phyloP scores from a whole-genome alignment of 2,888 invertebrate species.

The Megamerina dolium region DNA sequence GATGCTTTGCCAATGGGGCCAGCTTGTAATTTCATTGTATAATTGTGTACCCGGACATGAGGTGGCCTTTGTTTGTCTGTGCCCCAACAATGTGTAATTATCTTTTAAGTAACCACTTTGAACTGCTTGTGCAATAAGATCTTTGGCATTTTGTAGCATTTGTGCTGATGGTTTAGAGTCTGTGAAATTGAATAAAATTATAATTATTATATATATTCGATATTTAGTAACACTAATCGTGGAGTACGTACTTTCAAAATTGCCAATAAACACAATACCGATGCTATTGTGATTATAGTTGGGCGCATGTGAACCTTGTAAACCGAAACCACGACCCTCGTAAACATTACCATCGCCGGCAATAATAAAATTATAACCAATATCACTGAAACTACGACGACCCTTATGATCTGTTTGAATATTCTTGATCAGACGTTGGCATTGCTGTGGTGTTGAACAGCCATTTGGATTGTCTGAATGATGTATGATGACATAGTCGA shows the following conservation, averaged over 20 bases:
- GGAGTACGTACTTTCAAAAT: conserved; percentile 32
- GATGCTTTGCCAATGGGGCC: conserved; percentile 53
- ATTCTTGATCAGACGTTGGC: conserved; percentile 55
- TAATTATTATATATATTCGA: not conserved
- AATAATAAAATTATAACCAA: conserved; percentile 67
- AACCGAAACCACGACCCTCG: conserved; percentile 65
- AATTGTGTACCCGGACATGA: conserved; percentile 63
- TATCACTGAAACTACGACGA: conserved; percentile 59
- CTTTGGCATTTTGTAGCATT: conserved; percentile 57
- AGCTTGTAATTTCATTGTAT: conserved; percentile 56
- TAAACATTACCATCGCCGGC: conserved; percentile 68
- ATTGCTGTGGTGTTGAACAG: conserved; percentile 54
- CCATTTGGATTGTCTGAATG: conserved; percentile 61
- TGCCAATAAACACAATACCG: conserved; percentile 64
- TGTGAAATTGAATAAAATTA: conserved; percentile 35
- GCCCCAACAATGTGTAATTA: conserved; percentile 61
- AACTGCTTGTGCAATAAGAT: conserved; percentile 58
- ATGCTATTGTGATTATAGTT: conserved; percentile 61
- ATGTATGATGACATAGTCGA: conserved; percentile 64
- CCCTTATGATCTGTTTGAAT: conserved; percentile 63
- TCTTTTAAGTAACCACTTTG: conserved; percentile 54
- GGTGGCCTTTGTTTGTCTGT: conserved; percentile 57
- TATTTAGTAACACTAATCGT: not conserved
- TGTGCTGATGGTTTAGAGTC: conserved; percentile 54
- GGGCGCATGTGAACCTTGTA: conserved; percentile 65